Conservation (phyloP, 2,113 vertebrate species). For the Takifugu bimaculatus region DNA sequence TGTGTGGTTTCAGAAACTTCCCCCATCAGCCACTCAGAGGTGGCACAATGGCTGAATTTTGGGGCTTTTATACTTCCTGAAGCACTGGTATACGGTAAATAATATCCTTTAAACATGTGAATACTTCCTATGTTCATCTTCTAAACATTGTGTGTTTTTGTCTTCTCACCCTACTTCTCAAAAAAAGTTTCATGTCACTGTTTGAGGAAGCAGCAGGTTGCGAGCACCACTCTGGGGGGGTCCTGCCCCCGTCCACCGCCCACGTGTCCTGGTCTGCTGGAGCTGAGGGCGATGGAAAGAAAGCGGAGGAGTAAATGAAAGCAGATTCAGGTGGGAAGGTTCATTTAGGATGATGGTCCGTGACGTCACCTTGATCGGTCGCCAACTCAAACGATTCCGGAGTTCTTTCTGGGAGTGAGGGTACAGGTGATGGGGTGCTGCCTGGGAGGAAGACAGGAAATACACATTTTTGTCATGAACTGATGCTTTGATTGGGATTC, state of each 20-base stretch:
- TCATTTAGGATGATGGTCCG: background rate
- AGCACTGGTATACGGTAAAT: too few relatives aligned
- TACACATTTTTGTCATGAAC: background rate
- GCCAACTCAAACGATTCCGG: constrained; percentile 86
- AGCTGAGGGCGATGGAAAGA: constrained; percentile 28
- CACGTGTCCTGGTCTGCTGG: constrained; percentile 23
- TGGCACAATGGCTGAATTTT: too few relatives aligned
- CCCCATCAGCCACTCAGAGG: too few relatives aligned
- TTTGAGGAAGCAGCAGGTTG: constrained; percentile 12
- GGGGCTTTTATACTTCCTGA: too few relatives aligned
- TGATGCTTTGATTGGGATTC: too few relatives aligned
- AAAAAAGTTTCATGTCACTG: constrained; percentile 33
- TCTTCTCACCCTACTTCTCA: constrained; percentile 75
- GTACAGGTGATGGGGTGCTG: constrained; percentile 64
- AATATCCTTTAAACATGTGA: too few relatives aligned
- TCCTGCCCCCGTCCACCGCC: constrained; percentile 45
- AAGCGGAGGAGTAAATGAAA: background rate
- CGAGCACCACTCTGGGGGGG: constrained; percentile 79
- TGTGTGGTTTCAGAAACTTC: too few relatives aligned
- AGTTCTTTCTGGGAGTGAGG: constrained; percentile 89
- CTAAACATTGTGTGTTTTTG: background rate
- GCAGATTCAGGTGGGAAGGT: too few relatives aligned
- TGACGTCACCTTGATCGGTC: constrained; percentile 68
- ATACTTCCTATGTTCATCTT: background rate
- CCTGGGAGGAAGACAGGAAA: constrained; percentile 24